These are phyloP conservation scores for Prunella fulvescens DNA, from an alignment of 2,113 vertebrate genomes.

Conservation along the genomic window DNA sequence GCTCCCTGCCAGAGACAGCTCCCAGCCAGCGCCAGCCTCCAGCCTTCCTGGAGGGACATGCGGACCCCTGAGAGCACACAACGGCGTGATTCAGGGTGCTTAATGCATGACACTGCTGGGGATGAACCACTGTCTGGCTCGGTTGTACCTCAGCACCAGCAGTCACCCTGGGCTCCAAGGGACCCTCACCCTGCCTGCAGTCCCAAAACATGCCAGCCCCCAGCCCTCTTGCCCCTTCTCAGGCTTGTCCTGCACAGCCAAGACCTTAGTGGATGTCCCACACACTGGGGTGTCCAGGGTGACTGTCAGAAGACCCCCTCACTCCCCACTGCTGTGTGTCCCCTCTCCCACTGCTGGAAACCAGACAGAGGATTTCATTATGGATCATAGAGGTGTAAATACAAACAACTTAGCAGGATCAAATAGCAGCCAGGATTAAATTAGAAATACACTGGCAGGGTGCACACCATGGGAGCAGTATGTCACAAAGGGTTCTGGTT, in stretches of 20 bases:
- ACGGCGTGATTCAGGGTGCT: rapidly evolving
- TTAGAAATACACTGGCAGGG: not conserved
- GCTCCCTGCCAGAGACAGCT: not conserved
- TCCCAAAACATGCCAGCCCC: not conserved
- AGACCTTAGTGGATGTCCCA: too few species aligned
- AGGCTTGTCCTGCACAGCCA: not conserved
- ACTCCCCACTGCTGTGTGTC: rapidly evolving
- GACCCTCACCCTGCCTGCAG: not conserved
- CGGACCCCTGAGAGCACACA: rapidly evolving
- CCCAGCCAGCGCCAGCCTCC: not conserved
- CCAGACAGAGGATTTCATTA: not conserved
- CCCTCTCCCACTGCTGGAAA: not conserved
- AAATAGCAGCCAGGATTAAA: not conserved
- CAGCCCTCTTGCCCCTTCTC: not conserved
- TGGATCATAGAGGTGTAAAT: not conserved
- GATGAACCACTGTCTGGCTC: not conserved
- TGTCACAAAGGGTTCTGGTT: not conserved
- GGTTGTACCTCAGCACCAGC: not conserved
- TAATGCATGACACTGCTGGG: rapidly evolving
- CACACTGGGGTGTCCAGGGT: rapidly evolving
- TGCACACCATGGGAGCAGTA: rapidly evolving
- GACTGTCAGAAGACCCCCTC: not conserved
- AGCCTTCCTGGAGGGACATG: not conserved
- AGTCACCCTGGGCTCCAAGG: not conserved
- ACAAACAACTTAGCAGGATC: not conserved